Percentiles rank a stretch among this genome's conserved stretches.
phyloP scores from a whole-genome alignment of 1,140 invertebrate genomes.

The Episyrphus balteatus region DNA sequence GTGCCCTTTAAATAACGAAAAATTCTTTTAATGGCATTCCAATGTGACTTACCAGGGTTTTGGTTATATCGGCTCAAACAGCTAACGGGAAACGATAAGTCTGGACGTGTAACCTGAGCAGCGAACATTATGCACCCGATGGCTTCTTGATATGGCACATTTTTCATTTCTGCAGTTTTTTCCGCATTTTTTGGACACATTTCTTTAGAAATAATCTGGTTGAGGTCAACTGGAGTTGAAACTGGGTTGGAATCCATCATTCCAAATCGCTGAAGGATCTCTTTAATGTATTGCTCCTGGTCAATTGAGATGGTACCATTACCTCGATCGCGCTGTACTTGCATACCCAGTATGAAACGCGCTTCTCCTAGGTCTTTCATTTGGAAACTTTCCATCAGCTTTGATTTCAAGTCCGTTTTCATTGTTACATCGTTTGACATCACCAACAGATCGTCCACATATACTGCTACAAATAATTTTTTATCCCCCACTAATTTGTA shows the following conservation, averaged over 20 bases:
- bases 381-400: slow-evolving; percentile 14
- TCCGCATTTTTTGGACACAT: slow-evolving; percentile 32
- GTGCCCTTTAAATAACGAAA: slow-evolving; percentile 7
- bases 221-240: slow-evolving; percentile 16
- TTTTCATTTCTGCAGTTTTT: slow-evolving; percentile 12
- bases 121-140: slow-evolving; percentile 21
- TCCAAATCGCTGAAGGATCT: slow-evolving; percentile 16
- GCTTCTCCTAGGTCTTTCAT: slow-evolving; percentile 14
- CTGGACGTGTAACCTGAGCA: slow-evolving; percentile 16
- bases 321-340: slow-evolving; percentile 7
- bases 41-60: slow-evolving; percentile 1
- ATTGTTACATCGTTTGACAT: slow-evolving; percentile 11
- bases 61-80: background rate
- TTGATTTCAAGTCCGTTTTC: slow-evolving; percentile 8
- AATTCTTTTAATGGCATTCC: slow-evolving; percentile 1
- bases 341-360: slow-evolving; percentile 19
- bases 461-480: slow-evolving; percentile 17
- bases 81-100: background rate
- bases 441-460: slow-evolving; percentile 33
- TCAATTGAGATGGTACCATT: slow-evolving; percentile 5
- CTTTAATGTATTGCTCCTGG: slow-evolving; percentile 8
- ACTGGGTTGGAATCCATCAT: slow-evolving; percentile 21
- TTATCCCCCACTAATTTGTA: slow-evolving; percentile 6
- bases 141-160: slow-evolving; percentile 21
- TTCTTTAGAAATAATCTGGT: slow-evolving; percentile 8